phyloP scores from a whole-genome alignment of 2,113 vertebrate species.

The Elachura formosa region DNA sequence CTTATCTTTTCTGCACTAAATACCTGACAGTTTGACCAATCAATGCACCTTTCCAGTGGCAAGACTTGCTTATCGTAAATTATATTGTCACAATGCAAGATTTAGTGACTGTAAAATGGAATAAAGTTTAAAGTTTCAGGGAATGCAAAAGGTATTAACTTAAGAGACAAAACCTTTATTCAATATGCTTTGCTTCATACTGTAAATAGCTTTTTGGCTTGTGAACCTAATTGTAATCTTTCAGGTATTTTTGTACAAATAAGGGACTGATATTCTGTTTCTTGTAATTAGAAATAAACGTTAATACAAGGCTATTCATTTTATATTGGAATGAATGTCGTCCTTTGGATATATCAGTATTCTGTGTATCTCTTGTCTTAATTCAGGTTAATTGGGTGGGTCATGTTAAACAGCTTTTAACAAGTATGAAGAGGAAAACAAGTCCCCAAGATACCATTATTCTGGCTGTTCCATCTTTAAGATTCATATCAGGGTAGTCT shows the following conservation, averaged over 20 bases:
- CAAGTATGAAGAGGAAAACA: neutral
- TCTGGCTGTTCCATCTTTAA: neutral
- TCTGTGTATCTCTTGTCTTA: neutral
- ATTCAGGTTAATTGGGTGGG: neutral
- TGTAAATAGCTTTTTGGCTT: slow-evolving; percentile 92
- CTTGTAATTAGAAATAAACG: slow-evolving; percentile 97
- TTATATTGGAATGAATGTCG: slow-evolving; percentile 34
- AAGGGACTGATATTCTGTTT: slow-evolving; percentile 97
- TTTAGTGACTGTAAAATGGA: slow-evolving; percentile 75
- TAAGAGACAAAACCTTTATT: slow-evolving; percentile 81
- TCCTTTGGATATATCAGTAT: neutral
- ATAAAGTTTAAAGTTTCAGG: slow-evolving; percentile 79
- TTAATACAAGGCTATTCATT: slow-evolving; percentile 89
- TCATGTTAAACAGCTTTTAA: neutral
- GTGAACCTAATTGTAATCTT: slow-evolving; percentile 93
- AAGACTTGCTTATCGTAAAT: slow-evolving; percentile 70
- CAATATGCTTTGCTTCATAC: slow-evolving; percentile 86
- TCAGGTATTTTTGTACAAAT: slow-evolving; percentile 99
- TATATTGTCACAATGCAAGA: slow-evolving; percentile 75
- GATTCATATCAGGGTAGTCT: neutral
- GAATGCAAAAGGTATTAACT: slow-evolving; percentile 83
- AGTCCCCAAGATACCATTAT: neutral
- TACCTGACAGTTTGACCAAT: slow-evolving; percentile 72
- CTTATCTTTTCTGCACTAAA: slow-evolving; percentile 76
- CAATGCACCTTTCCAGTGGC: slow-evolving; percentile 63